Base-by-base conservation (phyloP, 2,888 invertebrate species). In the Stenurella melanura region DNA sequence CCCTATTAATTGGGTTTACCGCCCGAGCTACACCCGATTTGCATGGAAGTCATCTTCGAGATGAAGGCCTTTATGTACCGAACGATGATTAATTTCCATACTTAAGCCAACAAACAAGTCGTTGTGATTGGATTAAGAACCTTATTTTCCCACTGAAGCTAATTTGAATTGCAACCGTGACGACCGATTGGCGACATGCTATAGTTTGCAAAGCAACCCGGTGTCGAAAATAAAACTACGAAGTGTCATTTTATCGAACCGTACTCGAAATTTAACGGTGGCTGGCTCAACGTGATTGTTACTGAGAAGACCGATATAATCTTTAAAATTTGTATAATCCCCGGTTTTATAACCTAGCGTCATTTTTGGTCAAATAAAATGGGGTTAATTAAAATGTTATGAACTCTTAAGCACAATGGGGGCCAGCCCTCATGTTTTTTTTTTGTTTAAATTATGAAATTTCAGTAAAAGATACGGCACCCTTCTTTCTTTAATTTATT, bases 31-130 rank as follows among this genome's bases (percentile, higher is more conserved):
- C 17, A n/a, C 34, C 10, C 34, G 26, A 63, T 63, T 63, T 63
- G 61, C 34, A 34, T 61, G 61, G 61, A 26, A 30, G 30, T n/a
- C 30, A 63, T 63, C 61, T 63, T 63, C 61, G n/a, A 34, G 17
- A 63, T n/a, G 61, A 10, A n/a, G 30, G 17, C 10, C 26, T 63
- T 63, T 63, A 63, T 26, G 61, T 17, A 63, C 30, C 61, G n/a
- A 66, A 66, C 30, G 38, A 38, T 66, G 64, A 66, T 66, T 19
- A 66, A 66, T 38, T 21, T 19, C 38, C 42, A 19, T 17, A 19
- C 64, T 38, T 66, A 42, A 66, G 50, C 42, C 64, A 66, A 21
- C 64, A 66, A 42, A 17, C 42, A 38, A 42, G n/a, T 63, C 17
- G n/a, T 34, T 63, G 15, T 63, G 34, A 63, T 30, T 34, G 61